These are phyloP conservation scores for Maccullochella peelii DNA, from an alignment of 2,113 vertebrate species.

Conservation along the genomic window DNA sequence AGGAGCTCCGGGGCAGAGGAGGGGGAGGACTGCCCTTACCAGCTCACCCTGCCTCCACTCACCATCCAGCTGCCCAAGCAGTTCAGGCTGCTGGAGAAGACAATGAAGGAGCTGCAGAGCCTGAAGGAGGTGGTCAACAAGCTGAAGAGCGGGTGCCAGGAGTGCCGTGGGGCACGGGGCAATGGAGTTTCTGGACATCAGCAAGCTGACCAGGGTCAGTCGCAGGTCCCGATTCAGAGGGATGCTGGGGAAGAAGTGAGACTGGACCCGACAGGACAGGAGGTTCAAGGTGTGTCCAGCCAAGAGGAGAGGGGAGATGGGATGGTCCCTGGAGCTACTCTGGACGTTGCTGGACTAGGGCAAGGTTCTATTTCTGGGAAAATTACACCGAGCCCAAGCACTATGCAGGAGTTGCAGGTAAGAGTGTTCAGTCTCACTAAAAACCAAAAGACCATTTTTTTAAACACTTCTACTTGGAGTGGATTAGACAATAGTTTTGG, in stretches of 20 bases:
- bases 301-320: slow-evolving; percentile 77
- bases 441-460: not conserved
- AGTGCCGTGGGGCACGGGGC: slow-evolving; percentile 86
- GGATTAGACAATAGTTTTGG: not conserved
- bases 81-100: slow-evolving; percentile 90
- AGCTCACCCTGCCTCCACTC: slow-evolving; percentile 90
- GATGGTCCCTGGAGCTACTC: slow-evolving; percentile 42
- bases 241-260: slow-evolving; percentile 58
- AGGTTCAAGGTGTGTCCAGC: slow-evolving; percentile 77
- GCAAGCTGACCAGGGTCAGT: slow-evolving; percentile 73
- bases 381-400: slow-evolving; percentile 50
- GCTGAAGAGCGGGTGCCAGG: slow-evolving; percentile 89
- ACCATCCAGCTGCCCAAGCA: slow-evolving; percentile 92
- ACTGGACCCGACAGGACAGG: slow-evolving; percentile 84
- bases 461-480: too few relatives aligned
- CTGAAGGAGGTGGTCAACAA: slow-evolving; percentile 91
- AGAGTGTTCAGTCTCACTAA: slow-evolving; percentile 18
- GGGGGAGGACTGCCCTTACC: slow-evolving; percentile 89
- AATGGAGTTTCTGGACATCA: slow-evolving; percentile 79
- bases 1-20: slow-evolving; percentile 76
- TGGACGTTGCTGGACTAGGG: slow-evolving; percentile 45
- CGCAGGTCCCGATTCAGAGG: slow-evolving; percentile 33
- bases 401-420: slow-evolving; percentile 87
- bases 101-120: slow-evolving; percentile 90
- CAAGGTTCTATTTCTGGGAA: slow-evolving; percentile 75